Evolutionary conservation across 1,140 invertebrate genomes (phyloP), one percentile per base, ranked within the genome.

Genomic region (Bactericera cockerelli): DNA sequence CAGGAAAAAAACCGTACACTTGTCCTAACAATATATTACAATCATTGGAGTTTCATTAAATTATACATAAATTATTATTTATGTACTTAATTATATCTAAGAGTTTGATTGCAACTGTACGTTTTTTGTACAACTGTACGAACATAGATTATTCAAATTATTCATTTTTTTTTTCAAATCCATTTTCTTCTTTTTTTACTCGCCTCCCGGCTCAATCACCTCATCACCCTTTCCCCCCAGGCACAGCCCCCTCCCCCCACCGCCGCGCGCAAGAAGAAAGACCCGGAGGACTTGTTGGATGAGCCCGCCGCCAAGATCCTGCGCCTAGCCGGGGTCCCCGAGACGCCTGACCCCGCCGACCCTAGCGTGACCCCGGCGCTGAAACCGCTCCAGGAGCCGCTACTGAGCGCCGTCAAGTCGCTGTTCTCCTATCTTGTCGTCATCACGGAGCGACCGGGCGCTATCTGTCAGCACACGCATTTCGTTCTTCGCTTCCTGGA

Each of bases 401-500:
- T 85, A 11, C 70, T 78, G 33, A 71, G 72, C 1, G 76, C 81
- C 22, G 67, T 85, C 1, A 77, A 80, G 58, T 74, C 78, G 61
- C 70, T 89, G 2, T 88, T 87, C 64, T 79, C 78, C 22, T 78
- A 82, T 49, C 86, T 92, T 63, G 76, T 79, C 11, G 79, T 83
- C 58, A 77, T 90, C 16, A 81, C 83, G n/a, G 79, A 79, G 14
- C 81, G 83, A 64, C 83, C 86, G 63, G 79, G 81, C 0, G 80
- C 84, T 62, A 75, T 93, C 0, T 87, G 86, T 14, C 86, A 88
- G 56, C 84, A 90, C 65, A 88, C 87, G 3, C 81, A 89, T 66
- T 93, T 93, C 70, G 85, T 91, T 56, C 80, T 90, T 59, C 79
- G 86, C 63, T 88, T 94, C 69, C 73, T 93, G n/a, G 77, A 85